Evolutionary conservation across 1,140 invertebrate genomes (phyloP).

Genomic region (Drosophila orosa): DNA sequence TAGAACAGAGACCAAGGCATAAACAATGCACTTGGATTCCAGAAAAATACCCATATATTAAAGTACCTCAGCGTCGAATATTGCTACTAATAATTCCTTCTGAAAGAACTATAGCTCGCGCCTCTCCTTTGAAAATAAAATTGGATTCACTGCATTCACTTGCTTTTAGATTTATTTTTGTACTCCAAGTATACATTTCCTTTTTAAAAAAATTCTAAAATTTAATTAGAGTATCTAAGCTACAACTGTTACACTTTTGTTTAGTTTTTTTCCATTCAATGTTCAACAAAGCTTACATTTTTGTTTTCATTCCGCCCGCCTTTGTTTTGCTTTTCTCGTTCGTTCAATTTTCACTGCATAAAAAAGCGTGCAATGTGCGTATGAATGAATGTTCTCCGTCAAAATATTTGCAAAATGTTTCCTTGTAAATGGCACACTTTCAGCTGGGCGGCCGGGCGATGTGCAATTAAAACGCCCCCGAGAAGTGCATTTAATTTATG

Average conservation of each 20-base stretch:
- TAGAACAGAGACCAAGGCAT: too few species aligned
- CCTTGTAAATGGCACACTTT: constrained; percentile 21
- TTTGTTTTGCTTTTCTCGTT: constrained; percentile 36
- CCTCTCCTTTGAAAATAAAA: too few species aligned
- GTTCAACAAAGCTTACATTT: constrained; percentile 31
- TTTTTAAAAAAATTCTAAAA: neutral
- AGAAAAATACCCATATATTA: too few species aligned
- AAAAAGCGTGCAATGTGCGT: constrained; percentile 32
- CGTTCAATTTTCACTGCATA: constrained; percentile 32
- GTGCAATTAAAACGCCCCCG: constrained; percentile 40
- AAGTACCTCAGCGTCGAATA: too few species aligned
- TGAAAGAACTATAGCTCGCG: too few species aligned
- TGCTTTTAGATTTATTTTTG: too few species aligned
- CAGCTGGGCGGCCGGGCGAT: neutral
- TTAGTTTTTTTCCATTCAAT: constrained; percentile 21
- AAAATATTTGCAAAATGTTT: constrained; percentile 50
- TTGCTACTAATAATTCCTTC: too few species aligned
- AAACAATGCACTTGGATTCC: too few species aligned
- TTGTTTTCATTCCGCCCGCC: constrained; percentile 34
- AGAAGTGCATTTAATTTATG: constrained; percentile 9
- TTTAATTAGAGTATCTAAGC: constrained; percentile 9
- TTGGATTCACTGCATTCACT: too few species aligned
- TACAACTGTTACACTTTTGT: neutral
- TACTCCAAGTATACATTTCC: too few species aligned
- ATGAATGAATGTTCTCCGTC: constrained; percentile 29